These are phyloP conservation scores for Coracias cyanogaster DNA, from an alignment of 2,797 vertebrate species.

Conservation along the genomic window DNA sequence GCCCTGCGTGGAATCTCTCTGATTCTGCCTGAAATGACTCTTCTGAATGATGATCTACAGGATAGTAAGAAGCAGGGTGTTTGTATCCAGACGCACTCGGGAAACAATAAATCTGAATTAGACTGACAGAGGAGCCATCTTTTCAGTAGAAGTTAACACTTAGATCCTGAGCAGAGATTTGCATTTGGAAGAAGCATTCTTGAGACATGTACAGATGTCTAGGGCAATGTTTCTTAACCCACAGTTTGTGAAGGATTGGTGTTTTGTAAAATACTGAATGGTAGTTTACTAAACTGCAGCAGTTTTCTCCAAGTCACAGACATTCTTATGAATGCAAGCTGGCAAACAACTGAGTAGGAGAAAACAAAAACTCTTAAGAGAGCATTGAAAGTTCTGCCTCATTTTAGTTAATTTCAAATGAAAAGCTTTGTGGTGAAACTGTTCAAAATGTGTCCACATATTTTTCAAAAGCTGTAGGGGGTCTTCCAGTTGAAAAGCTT, in stretches of 20 bases:
- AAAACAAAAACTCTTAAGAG: not conserved
- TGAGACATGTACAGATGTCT: not conserved
- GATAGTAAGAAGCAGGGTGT: not conserved
- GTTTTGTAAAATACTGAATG: not conserved
- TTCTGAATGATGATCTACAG: not conserved
- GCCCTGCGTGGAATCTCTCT: not conserved
- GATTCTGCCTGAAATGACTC: not conserved
- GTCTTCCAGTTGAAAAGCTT: not conserved
- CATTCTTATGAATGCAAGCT: not conserved
- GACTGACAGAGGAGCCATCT: not conserved
- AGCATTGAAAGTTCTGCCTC: not conserved
- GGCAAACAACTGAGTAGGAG: not conserved
- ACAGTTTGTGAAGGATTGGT: not conserved
- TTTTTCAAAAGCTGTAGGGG: not conserved
- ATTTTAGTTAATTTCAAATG: not conserved
- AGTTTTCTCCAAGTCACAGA: not conserved
- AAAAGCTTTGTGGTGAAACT: not conserved
- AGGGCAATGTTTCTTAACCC: not conserved
- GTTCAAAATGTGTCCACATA: not conserved
- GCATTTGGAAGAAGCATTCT: not conserved
- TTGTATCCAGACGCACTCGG: not conserved
- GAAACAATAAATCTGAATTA: not conserved
- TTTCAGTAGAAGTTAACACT: not conserved
- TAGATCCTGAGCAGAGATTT: not conserved
- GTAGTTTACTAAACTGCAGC: not conserved